Conservation (phyloP, 2,797 vertebrate genomes). For the Graptemys geographica region DNA sequence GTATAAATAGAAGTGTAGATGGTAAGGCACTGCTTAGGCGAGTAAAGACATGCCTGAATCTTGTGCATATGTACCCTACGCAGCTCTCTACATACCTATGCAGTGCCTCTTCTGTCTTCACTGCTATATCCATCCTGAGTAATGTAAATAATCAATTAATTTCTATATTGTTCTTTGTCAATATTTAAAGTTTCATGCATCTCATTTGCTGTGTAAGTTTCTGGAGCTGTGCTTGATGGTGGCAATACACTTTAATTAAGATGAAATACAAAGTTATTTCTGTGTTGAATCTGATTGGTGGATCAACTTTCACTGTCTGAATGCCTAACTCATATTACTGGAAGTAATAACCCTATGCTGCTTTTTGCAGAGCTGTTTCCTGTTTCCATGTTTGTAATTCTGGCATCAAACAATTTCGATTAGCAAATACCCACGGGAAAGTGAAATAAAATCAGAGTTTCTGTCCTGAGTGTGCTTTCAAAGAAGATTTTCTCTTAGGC, state of each 20-base stretch:
- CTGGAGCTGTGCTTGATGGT: slow-evolving; percentile 25
- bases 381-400: slow-evolving; percentile 47
- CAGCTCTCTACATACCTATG: neutral
- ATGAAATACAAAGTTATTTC: slow-evolving; percentile 39
- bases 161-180: slow-evolving; percentile 41
- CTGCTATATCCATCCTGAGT: neutral
- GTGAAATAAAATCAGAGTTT: slow-evolving; percentile 45
- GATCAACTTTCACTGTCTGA: slow-evolving; percentile 28
- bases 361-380: slow-evolving; percentile 32
- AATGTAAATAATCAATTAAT: neutral
- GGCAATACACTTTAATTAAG: slow-evolving; percentile 1
- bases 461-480: slow-evolving; percentile 48
- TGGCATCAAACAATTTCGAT: slow-evolving; percentile 11
- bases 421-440: slow-evolving; percentile 13
- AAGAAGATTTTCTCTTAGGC: slow-evolving; percentile 49
- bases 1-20: neutral
- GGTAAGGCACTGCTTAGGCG: neutral
- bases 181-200: neutral
- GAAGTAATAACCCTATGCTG: slow-evolving; percentile 39
- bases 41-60: neutral
- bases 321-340: slow-evolving; percentile 5
- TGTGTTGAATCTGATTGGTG: neutral
- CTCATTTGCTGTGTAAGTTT: slow-evolving; percentile 1
- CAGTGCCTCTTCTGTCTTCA: too few species aligned
- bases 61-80: neutral